Evolutionary conservation across 2,888 invertebrate genomes (phyloP), one percentile per base, ranked within the genome.

Genomic region (Athripsodes cinereus): DNA sequence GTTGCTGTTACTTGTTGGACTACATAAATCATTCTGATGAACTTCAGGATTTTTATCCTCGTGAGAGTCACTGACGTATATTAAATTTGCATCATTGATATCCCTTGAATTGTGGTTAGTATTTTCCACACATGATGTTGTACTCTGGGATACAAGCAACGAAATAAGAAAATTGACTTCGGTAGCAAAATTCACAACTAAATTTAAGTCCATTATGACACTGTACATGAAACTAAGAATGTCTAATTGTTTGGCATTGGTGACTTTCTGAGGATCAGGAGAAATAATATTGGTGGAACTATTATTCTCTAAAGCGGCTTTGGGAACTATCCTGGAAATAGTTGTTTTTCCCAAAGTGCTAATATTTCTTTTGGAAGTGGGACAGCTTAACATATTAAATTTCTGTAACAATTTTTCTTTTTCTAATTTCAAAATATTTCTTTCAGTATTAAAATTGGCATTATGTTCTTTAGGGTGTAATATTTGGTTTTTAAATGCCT

Each of bases 121-220:
- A 47, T 52, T 52, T 16, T 52, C 52, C 10, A 35, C 22, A 22
- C 2, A 18, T 8, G 35, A 52, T n/a, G 16, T 13, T 18, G 62
- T 70, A 60, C 81, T 79, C 62, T 80, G 76, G 0, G 77, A 81
- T 49, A 83, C 69, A 21, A 88, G 72, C 56, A 90, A 74, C 0
- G 86, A 83, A 66, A 87, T 78, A 20, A 88, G 68, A 71, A 86
- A 88, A 71, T 86, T 84, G 58, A 90, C 72, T 70, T 89, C 89
- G 0, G 83, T 81, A 62, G 82, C 80, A 2, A 85, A 69, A 71
- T 86, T 88, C 22, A 86, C 71, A 21, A 86, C 79, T 53, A 86
- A 72, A 68, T 83, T 82, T 66, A 80, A 77, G 63, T 80, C 77
- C 11, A 88, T 69, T 62, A 87, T 73, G 53, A 71, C 68, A 50